Conservation (phyloP, 2,113 vertebrate species). For the Butorides virescens region DNA sequence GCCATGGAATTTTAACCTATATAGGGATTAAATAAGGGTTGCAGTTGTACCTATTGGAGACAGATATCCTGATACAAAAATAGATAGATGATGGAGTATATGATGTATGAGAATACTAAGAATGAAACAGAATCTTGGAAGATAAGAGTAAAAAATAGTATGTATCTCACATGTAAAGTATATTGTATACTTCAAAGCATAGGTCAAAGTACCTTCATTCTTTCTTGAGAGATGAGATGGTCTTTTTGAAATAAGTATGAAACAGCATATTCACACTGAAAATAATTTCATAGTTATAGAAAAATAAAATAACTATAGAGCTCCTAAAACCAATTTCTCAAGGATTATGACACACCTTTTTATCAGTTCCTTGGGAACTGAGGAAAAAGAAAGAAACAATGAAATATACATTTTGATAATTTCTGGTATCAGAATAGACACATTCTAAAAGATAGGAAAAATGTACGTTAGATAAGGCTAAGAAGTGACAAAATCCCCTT, state of each 20-base stretch:
- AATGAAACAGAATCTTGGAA: background rate
- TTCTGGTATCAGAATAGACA: background rate
- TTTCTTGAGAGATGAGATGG: background rate
- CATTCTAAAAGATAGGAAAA: background rate
- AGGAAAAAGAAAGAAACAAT: background rate
- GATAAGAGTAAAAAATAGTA: background rate
- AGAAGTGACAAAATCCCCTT: background rate
- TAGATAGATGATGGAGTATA: background rate
- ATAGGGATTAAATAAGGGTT: background rate
- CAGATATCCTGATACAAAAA: background rate
- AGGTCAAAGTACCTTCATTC: background rate
- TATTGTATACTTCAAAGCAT: background rate
- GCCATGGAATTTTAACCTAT: background rate
- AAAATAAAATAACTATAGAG: background rate
- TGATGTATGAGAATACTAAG: background rate
- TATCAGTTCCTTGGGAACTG: background rate
- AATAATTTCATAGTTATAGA: background rate
- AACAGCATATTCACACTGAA: background rate
- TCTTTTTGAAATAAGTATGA: background rate
- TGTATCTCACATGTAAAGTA: background rate
- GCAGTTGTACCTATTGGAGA: background rate
- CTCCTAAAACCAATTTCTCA: background rate
- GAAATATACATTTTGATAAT: rapidly evolving
- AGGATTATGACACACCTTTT: background rate
- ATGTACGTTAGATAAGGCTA: background rate